These are phyloP conservation scores for Dipodomys spectabilis DNA, from an alignment of 2,113 vertebrate genomes.

Conservation along the genomic window DNA sequence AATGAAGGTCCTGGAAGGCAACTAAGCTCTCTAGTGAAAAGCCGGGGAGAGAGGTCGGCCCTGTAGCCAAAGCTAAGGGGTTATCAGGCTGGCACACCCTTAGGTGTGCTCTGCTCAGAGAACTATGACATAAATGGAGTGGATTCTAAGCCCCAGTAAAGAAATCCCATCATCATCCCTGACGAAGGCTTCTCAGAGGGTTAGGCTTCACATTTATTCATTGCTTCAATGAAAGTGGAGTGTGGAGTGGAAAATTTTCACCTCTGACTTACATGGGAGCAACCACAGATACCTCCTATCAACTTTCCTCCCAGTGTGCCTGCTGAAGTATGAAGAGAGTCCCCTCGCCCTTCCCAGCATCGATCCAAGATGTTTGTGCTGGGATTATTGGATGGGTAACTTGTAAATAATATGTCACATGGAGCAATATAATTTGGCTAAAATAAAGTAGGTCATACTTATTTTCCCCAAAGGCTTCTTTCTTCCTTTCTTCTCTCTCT, in stretches of 20 bases:
- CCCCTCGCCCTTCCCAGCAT: background rate
- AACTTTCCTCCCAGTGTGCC: background rate
- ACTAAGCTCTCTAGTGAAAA: background rate
- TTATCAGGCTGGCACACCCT: background rate
- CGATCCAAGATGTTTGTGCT: background rate
- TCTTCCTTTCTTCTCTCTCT: too few relatives aligned
- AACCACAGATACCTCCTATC: background rate
- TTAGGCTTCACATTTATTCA: background rate
- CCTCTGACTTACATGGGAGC: background rate
- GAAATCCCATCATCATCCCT: background rate
- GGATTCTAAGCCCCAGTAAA: background rate
- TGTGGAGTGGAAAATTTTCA: background rate
- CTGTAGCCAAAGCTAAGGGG: background rate
- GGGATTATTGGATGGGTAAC: background rate
- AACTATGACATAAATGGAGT: background rate
- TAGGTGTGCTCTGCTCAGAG: background rate
- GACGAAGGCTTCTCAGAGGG: background rate
- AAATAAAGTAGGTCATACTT: background rate
- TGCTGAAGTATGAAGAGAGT: background rate
- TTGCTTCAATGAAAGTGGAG: background rate
- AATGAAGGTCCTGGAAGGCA: background rate
- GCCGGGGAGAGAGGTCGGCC: background rate
- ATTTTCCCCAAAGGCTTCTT: background rate
- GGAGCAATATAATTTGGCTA: background rate
- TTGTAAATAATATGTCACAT: background rate